phyloP scores from a whole-genome alignment of 2,797 vertebrate genomes.

The Triplophysa bombifrons region DNA sequence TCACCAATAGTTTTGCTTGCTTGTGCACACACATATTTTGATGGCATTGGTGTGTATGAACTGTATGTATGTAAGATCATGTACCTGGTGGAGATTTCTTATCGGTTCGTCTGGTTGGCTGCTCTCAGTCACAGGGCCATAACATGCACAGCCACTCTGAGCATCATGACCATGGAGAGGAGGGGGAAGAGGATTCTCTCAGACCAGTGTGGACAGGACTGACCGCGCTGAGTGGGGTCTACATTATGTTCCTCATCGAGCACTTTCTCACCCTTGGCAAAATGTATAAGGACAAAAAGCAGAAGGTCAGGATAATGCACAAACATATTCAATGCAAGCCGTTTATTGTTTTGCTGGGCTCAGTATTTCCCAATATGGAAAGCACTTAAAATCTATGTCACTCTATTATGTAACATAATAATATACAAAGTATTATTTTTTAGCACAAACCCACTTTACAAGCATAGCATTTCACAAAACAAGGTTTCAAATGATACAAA shows the following conservation, averaged over 20 bases:
- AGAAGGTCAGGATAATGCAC: constrained; percentile 82
- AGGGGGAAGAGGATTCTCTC: constrained; percentile 75
- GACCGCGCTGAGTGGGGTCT: constrained; percentile 91
- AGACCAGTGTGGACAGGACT: constrained; percentile 93
- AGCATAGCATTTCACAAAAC: too few relatives aligned
- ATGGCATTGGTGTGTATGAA: not conserved
- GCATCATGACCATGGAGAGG: constrained; percentile 70
- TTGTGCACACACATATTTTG: not conserved
- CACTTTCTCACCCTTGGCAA: constrained; percentile 96
- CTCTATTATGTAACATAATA: too few relatives aligned
- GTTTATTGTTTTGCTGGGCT: not conserved
- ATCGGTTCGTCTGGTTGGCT: not conserved
- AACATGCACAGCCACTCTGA: constrained; percentile 63
- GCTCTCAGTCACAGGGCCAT: constrained; percentile 73
- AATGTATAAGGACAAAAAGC: constrained; percentile 97
- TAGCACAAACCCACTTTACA: too few relatives aligned
- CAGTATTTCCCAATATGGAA: not conserved
- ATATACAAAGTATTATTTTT: too few relatives aligned
- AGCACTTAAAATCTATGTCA: too few relatives aligned
- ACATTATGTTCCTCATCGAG: constrained; percentile 97
- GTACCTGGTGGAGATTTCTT: not conserved
- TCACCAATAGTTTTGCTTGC: not conserved
- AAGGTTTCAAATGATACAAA: too few relatives aligned
- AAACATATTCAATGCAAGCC: not conserved
- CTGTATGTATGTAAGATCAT: not conserved